Evolutionary conservation across 2,888 invertebrate species (phyloP).

Genomic region (Calameuta pallipes): DNA sequence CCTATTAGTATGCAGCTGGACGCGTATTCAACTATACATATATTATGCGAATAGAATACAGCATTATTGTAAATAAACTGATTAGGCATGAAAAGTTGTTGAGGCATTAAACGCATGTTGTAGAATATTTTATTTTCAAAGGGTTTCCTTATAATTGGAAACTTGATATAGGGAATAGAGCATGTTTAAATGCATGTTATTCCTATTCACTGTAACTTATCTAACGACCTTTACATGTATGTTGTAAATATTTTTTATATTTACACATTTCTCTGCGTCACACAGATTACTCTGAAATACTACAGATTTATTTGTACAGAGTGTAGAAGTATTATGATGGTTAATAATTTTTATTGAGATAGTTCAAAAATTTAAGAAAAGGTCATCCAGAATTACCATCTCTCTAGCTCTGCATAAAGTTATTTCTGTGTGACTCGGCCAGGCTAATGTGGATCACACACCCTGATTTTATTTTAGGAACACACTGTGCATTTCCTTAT

Average conservation of each 20-base stretch:
- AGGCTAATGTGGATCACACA: constrained; percentile 36
- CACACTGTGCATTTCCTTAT: constrained; percentile 3
- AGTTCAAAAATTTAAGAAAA: not conserved
- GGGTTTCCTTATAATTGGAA: not conserved
- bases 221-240: constrained; percentile 30
- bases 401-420: constrained; percentile 27
- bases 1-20: not conserved
- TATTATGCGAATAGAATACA: not conserved
- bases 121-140: not conserved
- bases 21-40: not conserved
- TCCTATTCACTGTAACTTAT: constrained; percentile 24
- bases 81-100: not conserved
- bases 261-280: not conserved
- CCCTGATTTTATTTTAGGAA: constrained; percentile 40
- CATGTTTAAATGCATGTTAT: not conserved
- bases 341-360: not conserved
- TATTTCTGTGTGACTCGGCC: constrained; percentile 41
- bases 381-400: constrained; percentile 7
- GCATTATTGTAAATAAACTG: not conserved
- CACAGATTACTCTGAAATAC: constrained; percentile 5
- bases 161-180: not conserved
- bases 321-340: not conserved
- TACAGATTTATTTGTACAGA: not conserved
- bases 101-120: not conserved
- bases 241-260: constrained; percentile 1